Evolutionary conservation across 2,797 vertebrate genomes (phyloP), one percentile per base, ranked within the genome.

Genomic region (Labeo calbasu): DNA sequence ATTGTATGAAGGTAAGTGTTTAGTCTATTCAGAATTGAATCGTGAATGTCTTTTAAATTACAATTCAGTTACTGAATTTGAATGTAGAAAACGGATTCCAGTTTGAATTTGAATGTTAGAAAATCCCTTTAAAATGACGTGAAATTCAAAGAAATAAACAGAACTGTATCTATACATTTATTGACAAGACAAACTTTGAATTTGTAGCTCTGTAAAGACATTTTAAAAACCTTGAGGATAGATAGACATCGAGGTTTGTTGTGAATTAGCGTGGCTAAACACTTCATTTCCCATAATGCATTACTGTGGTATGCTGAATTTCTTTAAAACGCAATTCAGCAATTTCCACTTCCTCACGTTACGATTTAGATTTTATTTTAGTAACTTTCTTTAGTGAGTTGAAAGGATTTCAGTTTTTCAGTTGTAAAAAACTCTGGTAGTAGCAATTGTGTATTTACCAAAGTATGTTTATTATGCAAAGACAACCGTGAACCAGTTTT

Each of bases 251-350:
- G 11, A 46, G 8, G 43, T 9, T 46, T 9, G 43, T 46, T 46
- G 28, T 14, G 12, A 13, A 40, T 40, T 8, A 76, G 17, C 13
- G 21, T 59, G 53, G 4, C 21, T 25, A 43, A 77, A 12, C n/a
- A 57, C 28, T 40, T 76, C 1, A 76, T 77, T 46, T 43, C 75
- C 55, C 73, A 77, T 12, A 57, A 23, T 77, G 73, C 73, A 11
- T 46, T 77, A 59, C 32, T 11, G 28, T 25, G 3, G 14, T 32
- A 15, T 43, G 4, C 19, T 9, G 21, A 43, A 57, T 76, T 36
- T 55, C 25, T n/a, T 53, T 36, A 53, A 55, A 12, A 40, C 55
- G 11, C 51, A 55, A 17, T 25, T 77, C 9, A 17, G 6, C 36
- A 2, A 57, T 77, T 17, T 77, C 12, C 28, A 8, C 19, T 46